These are phyloP conservation scores for Miichthys miiuy DNA, from an alignment of 2,797 vertebrate genomes.

Conservation along the genomic window DNA sequence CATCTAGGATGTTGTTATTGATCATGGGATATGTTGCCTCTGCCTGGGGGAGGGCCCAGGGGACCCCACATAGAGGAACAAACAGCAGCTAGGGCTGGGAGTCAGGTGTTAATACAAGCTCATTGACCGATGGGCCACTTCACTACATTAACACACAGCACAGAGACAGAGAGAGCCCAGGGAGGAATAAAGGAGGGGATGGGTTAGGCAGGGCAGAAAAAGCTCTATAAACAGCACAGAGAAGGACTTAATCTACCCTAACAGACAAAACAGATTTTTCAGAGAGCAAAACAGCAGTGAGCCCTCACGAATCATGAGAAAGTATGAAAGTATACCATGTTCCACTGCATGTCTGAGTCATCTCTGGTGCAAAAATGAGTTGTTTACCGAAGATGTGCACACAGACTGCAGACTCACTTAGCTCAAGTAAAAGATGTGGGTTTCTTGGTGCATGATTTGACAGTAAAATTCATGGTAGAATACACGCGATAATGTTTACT, in stretches of 20 bases:
- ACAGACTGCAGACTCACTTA: constrained; percentile 10
- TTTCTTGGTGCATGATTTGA: constrained; percentile 27
- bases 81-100: constrained; percentile 77
- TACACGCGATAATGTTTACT: constrained; percentile 45
- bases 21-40: constrained; percentile 79
- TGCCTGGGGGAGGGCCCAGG: constrained; percentile 73
- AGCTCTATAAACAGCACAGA: constrained; percentile 52
- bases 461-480: constrained; percentile 36
- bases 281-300: constrained; percentile 2
- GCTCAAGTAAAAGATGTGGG: neutral
- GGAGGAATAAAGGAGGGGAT: constrained; percentile 47
- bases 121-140: constrained; percentile 84
- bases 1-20: constrained; percentile 81
- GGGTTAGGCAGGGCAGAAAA: constrained; percentile 12
- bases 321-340: constrained; percentile 17
- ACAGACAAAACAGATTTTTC: constrained; percentile 27
- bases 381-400: constrained; percentile 17
- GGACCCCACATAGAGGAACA: constrained; percentile 76
- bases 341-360: constrained; percentile 43
- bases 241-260: constrained; percentile 25
- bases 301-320: constrained; percentile 29
- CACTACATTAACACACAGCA: constrained; percentile 83
- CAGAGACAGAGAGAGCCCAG: constrained; percentile 52
- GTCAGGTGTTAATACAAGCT: constrained; percentile 87
- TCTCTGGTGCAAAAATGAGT: constrained; percentile 26